phyloP scores from a whole-genome alignment of 2,888 invertebrate genomes.

The Lissonota sp. region DNA sequence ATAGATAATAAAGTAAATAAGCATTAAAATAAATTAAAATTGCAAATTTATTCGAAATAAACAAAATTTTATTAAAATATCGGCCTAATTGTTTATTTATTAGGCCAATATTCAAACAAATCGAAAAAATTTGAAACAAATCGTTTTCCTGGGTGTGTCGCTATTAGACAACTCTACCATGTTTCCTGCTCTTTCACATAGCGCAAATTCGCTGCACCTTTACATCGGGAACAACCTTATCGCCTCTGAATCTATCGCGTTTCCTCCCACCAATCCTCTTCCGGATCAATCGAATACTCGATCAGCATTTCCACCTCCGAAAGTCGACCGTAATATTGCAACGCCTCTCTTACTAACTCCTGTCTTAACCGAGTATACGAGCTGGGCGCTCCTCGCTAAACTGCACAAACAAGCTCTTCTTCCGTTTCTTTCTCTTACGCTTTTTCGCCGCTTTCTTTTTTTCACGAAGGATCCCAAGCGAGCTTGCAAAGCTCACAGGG shows the following conservation, averaged over 20 bases:
- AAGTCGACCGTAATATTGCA: conserved; percentile 62
- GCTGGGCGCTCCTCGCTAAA: not conserved
- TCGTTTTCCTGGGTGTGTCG: conserved; percentile 66
- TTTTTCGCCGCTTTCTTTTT: conserved; percentile 7
- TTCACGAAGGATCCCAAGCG: conserved; percentile 36
- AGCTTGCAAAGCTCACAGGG: conserved; percentile 12
- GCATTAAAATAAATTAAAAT: no score
- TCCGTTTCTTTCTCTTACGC: conserved; percentile 37
- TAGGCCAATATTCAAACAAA: no score
- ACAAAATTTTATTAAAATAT: no score
- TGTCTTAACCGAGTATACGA: no score
- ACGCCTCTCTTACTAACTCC: not conserved
- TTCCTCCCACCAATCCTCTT: conserved; percentile 49
- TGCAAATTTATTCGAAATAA: no score
- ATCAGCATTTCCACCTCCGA: conserved; percentile 58
- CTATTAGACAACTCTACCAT: conserved; percentile 65
- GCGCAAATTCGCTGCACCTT: conserved; percentile 24
- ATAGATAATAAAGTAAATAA: no score
- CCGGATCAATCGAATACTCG: conserved; percentile 71
- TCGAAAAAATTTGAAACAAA: no score
- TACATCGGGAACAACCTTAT: conserved; percentile 14
- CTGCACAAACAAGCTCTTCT: not conserved
- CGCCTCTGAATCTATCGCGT: conserved; percentile 34
- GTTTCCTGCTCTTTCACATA: not conserved
- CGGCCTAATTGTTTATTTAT: no score